phyloP scores from a whole-genome alignment of 92 coral and sea anemone genomes.

The Porites rus region DNA sequence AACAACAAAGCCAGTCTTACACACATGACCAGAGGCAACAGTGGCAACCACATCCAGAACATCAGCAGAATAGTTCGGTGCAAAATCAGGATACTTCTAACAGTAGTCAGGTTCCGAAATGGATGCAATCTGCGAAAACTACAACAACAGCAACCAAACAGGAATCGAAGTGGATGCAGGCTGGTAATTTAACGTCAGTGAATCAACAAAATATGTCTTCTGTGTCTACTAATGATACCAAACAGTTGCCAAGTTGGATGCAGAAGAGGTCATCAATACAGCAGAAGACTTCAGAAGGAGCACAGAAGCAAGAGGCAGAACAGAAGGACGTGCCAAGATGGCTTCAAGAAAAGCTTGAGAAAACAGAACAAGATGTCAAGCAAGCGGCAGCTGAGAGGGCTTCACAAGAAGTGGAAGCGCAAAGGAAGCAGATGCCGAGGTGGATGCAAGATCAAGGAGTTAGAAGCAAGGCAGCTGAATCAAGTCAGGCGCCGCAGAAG shows the following conservation, averaged over 20 bases:
- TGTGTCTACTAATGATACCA: slow-evolving; percentile 12
- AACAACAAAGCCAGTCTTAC: slow-evolving; percentile 36
- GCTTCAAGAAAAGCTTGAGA: slow-evolving; percentile 49
- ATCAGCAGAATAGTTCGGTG: slow-evolving; percentile 40
- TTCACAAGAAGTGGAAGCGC: slow-evolving; percentile 8
- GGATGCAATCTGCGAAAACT: slow-evolving; percentile 1
- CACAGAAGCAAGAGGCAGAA: not conserved
- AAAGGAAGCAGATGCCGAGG: slow-evolving; percentile 64
- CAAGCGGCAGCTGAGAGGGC: slow-evolving; percentile 36
- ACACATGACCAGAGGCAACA: slow-evolving; percentile 33
- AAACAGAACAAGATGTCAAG: slow-evolving; percentile 30
- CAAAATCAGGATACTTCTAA: slow-evolving; percentile 27
- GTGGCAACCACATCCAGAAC: slow-evolving; percentile 41
- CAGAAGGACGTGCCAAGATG: slow-evolving; percentile 46
- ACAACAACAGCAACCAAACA: not conserved
- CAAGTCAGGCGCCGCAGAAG: slow-evolving; percentile 10
- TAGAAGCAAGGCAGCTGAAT: not conserved
- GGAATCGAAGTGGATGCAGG: not conserved
- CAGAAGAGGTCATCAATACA: slow-evolving; percentile 33
- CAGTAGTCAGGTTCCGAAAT: slow-evolving; percentile 23
- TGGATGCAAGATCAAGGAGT: slow-evolving; percentile 63
- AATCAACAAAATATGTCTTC: slow-evolving; percentile 31
- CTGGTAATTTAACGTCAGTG: not conserved
- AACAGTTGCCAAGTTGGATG: slow-evolving; percentile 57
- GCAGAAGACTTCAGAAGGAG: slow-evolving; percentile 16